Conservation (phyloP, 1,140 invertebrate genomes). For the Sitophilus oryzae region DNA sequence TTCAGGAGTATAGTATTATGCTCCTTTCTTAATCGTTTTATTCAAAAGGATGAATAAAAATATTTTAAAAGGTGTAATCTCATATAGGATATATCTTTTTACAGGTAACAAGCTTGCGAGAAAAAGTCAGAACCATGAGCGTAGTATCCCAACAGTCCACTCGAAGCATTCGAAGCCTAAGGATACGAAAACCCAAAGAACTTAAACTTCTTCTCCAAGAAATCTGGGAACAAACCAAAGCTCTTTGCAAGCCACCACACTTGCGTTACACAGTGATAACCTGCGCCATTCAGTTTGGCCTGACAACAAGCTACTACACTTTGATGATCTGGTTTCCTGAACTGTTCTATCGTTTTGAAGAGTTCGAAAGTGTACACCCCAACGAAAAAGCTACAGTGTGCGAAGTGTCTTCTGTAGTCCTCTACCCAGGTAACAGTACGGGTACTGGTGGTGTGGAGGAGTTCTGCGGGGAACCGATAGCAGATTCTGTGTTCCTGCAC, state of each 20-base stretch:
- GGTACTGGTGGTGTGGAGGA: slow-evolving; percentile 38
- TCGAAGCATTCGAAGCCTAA: slow-evolving; percentile 52
- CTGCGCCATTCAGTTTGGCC: slow-evolving; percentile 66
- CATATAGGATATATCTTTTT: too few species aligned
- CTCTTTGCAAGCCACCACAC: slow-evolving; percentile 62
- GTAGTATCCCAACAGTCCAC: slow-evolving; percentile 52
- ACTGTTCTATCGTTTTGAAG: slow-evolving; percentile 68
- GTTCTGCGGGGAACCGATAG: slow-evolving; percentile 54
- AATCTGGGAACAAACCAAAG: slow-evolving; percentile 61
- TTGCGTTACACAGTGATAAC: slow-evolving; percentile 64
- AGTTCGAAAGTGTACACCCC: slow-evolving; percentile 58
- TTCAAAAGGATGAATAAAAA: too few species aligned
- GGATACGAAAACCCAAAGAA: slow-evolving; percentile 61
- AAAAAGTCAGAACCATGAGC: slow-evolving; percentile 59
- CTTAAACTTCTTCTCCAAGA: slow-evolving; percentile 57
- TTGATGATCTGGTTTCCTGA: slow-evolving; percentile 82
- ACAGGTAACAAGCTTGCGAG: slow-evolving; percentile 60
- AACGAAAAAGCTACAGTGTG: slow-evolving; percentile 61
- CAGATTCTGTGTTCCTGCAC: slow-evolving; percentile 61
- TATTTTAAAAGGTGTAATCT: too few species aligned
- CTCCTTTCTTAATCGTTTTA: too few species aligned
- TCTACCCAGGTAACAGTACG: slow-evolving; percentile 26
- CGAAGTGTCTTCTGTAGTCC: slow-evolving; percentile 57
- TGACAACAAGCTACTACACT: slow-evolving; percentile 73
- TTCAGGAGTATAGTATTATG: too few species aligned